Evolutionary conservation across 23 tunicate genomes (phyloP), one percentile per base, ranked within the genome.

Genomic region (Halocynthia roretzi): DNA sequence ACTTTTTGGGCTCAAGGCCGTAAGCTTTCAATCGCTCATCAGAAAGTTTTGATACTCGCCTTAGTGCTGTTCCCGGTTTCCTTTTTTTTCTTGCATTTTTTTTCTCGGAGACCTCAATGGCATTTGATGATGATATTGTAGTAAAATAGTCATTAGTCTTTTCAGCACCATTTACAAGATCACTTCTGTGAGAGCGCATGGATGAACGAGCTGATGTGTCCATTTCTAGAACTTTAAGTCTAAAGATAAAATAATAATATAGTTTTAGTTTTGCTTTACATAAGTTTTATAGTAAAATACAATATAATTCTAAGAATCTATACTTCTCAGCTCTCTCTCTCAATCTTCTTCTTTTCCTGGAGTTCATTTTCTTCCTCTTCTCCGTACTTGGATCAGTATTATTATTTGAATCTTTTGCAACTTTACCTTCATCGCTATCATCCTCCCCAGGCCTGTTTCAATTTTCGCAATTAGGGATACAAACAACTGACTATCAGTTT

Each of bases 1-100:
- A 61, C 79, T 83, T 68, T 60, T 88, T 88, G 2, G 95, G 95
- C 55, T 88, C 67, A 12, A 88, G 53, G 21, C 95, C 95, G 52
- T 88, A 88, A 12, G 95, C 95, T 80, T 82, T 72, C 21, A 88
- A 73, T 17, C 84, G 69, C 21, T 78, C 81, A 8, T 77, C 54
- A 10, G 86, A 71, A 17, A 88, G 51, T 54, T 77, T 71, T 12
- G 95, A 40, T 8, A 88, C 53, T 83, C 40, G 62, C 49, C 17
- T 61, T 72, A 52, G 68, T 51, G 15, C 67, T 57, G 64, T 78
- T 54, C 0, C 17, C 8, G 62, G n/a, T 72, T 50, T 71, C 44
- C 7, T 65, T 63, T 76, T 8, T 21, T 20, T 61, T 31, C 48
- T 48, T 71, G 23, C 54, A 20, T 67, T 54, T 62, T 51, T 51